Conservation (phyloP, 2,888 invertebrate genomes). For the Alentia gelatinosa region DNA sequence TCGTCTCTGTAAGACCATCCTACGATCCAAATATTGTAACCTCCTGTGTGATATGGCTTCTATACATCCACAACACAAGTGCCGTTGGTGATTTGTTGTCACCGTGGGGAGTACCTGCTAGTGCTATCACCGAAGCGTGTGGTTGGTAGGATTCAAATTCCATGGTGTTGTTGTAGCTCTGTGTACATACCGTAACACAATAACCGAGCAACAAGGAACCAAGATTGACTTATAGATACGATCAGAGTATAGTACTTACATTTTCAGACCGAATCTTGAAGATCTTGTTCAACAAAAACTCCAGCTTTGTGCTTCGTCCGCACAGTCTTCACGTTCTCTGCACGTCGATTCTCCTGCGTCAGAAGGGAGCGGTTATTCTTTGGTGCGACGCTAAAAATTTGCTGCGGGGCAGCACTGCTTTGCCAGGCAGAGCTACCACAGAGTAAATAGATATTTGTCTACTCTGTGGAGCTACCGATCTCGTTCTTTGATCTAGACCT, state of each 20-base stretch:
- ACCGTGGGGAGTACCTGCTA: neutral
- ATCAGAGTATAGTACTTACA: neutral
- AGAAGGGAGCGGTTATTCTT: slow-evolving; percentile 19
- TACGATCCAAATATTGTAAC: too few relatives aligned
- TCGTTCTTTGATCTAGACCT: too few relatives aligned
- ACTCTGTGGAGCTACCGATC: too few relatives aligned
- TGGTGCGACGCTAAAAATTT: neutral
- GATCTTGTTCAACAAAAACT: slow-evolving; percentile 51
- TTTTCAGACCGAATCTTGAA: slow-evolving; percentile 52
- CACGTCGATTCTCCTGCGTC: slow-evolving; percentile 20
- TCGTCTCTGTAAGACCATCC: too few relatives aligned
- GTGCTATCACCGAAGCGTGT: neutral
- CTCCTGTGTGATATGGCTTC: too few relatives aligned
- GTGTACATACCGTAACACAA: neutral
- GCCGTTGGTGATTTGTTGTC: neutral
- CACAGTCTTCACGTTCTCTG: slow-evolving; percentile 14
- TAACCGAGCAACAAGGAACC: neutral
- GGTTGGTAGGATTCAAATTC: neutral
- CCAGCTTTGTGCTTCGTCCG: neutral
- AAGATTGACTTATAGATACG: neutral
- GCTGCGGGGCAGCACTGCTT: too few relatives aligned
- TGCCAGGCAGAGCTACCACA: too few relatives aligned
- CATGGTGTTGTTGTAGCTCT: too few relatives aligned
- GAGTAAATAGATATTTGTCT: too few relatives aligned
- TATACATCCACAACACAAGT: too few relatives aligned